These are phyloP conservation scores for Toxotes lorentzi DNA, from an alignment of 2,797 vertebrate species.

Conservation along the genomic window DNA sequence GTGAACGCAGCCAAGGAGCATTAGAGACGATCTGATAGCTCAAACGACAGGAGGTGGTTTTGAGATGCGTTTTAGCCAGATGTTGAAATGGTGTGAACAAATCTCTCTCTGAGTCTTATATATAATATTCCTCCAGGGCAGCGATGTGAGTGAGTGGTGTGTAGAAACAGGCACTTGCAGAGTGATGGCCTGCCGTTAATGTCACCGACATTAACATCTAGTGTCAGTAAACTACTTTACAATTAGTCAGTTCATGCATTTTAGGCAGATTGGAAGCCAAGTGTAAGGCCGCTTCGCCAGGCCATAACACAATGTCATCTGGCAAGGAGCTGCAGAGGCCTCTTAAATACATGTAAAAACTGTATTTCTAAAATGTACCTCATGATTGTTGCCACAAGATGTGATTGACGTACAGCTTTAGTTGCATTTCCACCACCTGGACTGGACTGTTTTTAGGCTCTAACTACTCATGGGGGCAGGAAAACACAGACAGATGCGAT, in stretches of 20 bases:
- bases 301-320: background rate
- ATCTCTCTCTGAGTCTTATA: background rate
- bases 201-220: background rate
- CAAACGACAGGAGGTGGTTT: background rate
- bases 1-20: background rate
- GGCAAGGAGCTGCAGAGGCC: background rate
- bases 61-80: background rate
- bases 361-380: background rate
- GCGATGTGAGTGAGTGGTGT: background rate
- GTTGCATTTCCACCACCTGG: conserved; percentile 7
- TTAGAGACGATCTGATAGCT: background rate
- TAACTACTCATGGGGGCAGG: background rate
- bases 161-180: background rate
- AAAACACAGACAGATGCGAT: conserved; percentile 26
- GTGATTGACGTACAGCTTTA: background rate
- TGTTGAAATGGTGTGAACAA: background rate
- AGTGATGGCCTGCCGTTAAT: background rate
- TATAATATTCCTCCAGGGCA: background rate
- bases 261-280: background rate
- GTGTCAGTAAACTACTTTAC: background rate
- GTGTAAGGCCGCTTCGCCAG: background rate
- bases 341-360: background rate
- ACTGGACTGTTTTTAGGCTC: background rate
- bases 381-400: background rate
- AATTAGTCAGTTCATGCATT: background rate